These are phyloP conservation scores for Gorsachius goisagi DNA, from an alignment of 2,113 vertebrate genomes.

Conservation along the genomic window DNA sequence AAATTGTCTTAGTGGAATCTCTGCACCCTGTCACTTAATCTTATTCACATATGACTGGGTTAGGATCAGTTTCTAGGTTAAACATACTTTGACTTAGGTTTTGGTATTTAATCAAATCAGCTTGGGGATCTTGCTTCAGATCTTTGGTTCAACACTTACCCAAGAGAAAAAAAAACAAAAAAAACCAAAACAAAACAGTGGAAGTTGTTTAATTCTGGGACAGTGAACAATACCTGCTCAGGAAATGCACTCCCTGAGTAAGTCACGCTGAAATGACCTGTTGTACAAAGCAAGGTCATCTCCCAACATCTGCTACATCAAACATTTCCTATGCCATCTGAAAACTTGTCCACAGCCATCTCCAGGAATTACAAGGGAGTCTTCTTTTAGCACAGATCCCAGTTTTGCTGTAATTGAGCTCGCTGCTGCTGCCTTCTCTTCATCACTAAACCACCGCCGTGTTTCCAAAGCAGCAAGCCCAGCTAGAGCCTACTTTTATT, in stretches of 20 bases:
- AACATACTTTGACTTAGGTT: neutral
- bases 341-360: neutral
- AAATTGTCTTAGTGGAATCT: neutral
- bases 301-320: neutral
- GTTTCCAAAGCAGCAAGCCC: neutral
- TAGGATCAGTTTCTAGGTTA: neutral
- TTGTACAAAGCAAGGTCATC: neutral
- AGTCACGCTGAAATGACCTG: neutral
- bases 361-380: neutral
- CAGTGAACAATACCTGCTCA: rapidly evolving
- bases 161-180: neutral
- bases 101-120: neutral
- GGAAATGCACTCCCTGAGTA: neutral
- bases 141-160: neutral
- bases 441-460: neutral
- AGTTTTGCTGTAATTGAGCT: neutral
- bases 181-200: neutral
- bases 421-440: neutral
- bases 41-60: too few relatives aligned
- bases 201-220: neutral
- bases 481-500: neutral
- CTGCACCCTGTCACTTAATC: neutral
- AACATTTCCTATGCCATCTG: neutral
- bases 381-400: neutral
- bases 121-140: neutral